A percentile compares a stretch with the other conserved stretches of the same genome.
phyloP scores from a whole-genome alignment of 2,113 vertebrate genomes.

The Stigmatopora argus region DNA sequence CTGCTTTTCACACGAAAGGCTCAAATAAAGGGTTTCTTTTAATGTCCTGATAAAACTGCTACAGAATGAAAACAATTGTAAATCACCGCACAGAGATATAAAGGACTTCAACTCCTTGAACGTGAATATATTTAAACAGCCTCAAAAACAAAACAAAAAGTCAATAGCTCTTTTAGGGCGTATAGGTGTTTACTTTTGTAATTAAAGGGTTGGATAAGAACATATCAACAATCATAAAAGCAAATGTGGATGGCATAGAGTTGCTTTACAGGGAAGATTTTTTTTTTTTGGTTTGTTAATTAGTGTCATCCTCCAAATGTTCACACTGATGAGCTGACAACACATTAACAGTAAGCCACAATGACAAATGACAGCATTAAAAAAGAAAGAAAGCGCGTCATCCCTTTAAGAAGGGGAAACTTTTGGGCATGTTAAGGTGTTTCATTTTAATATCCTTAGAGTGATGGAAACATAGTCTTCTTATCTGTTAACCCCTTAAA shows the following conservation, averaged over 20 bases:
- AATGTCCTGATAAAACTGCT: constrained; percentile 18
- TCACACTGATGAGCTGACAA: constrained; percentile 49
- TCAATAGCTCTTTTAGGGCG: constrained; percentile 31
- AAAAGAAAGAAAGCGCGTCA: constrained; percentile 31
- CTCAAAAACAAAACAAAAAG: too few relatives aligned
- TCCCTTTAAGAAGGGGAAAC: constrained; percentile 22
- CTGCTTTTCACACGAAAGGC: constrained; percentile 23
- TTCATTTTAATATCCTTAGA: constrained; percentile 7
- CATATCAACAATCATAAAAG: constrained; percentile 48
- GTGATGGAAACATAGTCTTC: background rate
- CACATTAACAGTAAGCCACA: constrained; percentile 43
- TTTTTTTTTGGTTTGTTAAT: constrained; percentile 68
- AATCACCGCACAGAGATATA: constrained; percentile 25
- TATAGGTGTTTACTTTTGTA: constrained; percentile 28
- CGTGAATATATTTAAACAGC: constrained; percentile 25
- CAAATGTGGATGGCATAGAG: constrained; percentile 42
- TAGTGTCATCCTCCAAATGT: constrained; percentile 42
- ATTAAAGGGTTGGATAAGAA: constrained; percentile 64
- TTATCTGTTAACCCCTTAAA: constrained; percentile 14
- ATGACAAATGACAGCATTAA: constrained; percentile 36
- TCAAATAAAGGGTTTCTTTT: constrained; percentile 21
- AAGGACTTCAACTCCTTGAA: constrained; percentile 30
- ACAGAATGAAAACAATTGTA: constrained; percentile 25
- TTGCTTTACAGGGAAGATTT: constrained; percentile 63
- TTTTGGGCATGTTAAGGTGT: constrained; percentile 27